phyloP scores from a whole-genome alignment of 2,888 invertebrate species.

The Apotomis capreana region DNA sequence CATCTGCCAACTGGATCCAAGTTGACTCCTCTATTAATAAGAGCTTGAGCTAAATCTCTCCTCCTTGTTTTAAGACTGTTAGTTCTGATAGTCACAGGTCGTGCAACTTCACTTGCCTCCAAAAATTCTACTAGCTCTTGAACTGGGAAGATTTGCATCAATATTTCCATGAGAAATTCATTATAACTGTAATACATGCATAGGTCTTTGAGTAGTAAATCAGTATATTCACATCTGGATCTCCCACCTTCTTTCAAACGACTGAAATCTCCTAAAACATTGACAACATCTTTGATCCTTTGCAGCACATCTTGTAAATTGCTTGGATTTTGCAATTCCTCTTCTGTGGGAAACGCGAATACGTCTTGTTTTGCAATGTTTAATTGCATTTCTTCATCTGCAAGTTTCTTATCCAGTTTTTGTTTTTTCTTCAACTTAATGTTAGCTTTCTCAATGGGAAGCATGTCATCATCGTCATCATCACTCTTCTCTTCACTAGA shows the following conservation, averaged over 20 bases:
- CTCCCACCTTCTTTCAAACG: slow-evolving; percentile 86
- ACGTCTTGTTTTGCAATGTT: slow-evolving; percentile 90
- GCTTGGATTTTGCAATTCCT: slow-evolving; percentile 87
- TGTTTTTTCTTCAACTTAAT: slow-evolving; percentile 90
- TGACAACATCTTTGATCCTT: slow-evolving; percentile 92
- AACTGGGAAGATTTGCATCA: slow-evolving; percentile 95
- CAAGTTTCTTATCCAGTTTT: slow-evolving; percentile 86
- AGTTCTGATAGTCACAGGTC: slow-evolving; percentile 97
- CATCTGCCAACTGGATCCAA: slow-evolving; percentile 99
- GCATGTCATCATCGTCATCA: slow-evolving; percentile 80
- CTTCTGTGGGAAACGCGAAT: slow-evolving; percentile 90
- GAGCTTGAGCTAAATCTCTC: slow-evolving; percentile 95
- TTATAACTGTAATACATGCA: slow-evolving; percentile 99
- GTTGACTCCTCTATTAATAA: slow-evolving; percentile 98
- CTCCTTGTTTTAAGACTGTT: slow-evolving; percentile 97
- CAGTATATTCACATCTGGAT: slow-evolving; percentile 91
- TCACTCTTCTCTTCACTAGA: slow-evolving; percentile 64
- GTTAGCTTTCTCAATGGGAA: slow-evolving; percentile 94
- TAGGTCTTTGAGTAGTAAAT: slow-evolving; percentile 91
- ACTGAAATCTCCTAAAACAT: slow-evolving; percentile 91
- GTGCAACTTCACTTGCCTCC: slow-evolving; percentile 97
- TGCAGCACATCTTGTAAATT: slow-evolving; percentile 93
- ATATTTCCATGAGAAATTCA: slow-evolving; percentile 95
- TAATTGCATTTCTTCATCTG: slow-evolving; percentile 91
- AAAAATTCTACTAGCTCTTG: slow-evolving; percentile 95